Percentiles rank a stretch among this genome's conserved stretches.
These are phyloP conservation scores for Eurystomus glaucurus DNA, from an alignment of 2,797 vertebrate species.

Conservation along the genomic window DNA sequence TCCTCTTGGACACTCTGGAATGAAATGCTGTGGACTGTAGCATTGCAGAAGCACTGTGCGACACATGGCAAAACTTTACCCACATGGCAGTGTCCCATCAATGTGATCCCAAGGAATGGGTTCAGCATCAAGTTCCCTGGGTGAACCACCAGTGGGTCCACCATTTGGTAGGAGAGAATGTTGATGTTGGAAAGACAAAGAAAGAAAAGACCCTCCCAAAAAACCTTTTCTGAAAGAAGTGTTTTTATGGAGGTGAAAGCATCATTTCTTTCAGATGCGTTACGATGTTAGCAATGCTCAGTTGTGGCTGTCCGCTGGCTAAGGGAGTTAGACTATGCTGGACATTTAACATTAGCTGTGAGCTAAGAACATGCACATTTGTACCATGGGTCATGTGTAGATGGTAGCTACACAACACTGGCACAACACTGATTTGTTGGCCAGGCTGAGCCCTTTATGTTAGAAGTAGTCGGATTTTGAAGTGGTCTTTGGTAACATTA, in stretches of 20 bases:
- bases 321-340: not conserved
- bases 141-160: not conserved
- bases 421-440: not conserved
- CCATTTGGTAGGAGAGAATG: not conserved
- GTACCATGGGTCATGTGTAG: not conserved
- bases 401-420: not conserved
- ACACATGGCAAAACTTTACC: fast-evolving
- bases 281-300: not conserved
- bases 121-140: fast-evolving
- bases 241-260: not conserved
- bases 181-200: not conserved
- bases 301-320: fast-evolving
- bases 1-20: not conserved
- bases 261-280: not conserved
- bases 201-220: not conserved
- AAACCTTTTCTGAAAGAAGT: not conserved
- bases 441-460: not conserved
- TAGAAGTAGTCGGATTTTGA: not conserved
- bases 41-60: not conserved
- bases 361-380: not conserved
- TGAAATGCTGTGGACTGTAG: not conserved
- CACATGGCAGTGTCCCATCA: fast-evolving
- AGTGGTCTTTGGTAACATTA: not conserved
- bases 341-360: not conserved
- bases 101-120: fast-evolving